Conservation (phyloP, 2,113 vertebrate genomes). For the Hypanus sabinus region DNA sequence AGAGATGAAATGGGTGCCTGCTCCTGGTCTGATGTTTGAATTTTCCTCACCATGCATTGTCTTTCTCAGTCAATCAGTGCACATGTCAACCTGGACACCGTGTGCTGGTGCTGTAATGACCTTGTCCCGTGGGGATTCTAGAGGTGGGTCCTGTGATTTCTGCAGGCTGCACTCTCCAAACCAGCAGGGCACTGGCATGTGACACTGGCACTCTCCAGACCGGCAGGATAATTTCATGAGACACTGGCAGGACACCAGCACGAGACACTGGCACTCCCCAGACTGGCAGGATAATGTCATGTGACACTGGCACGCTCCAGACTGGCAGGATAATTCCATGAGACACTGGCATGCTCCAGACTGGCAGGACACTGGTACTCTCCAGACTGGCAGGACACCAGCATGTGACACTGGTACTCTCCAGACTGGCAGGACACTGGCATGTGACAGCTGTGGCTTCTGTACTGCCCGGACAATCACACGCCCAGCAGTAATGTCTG, state of each 20-base stretch:
- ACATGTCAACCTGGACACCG: conserved; percentile 47
- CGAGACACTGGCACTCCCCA: too few relatives aligned
- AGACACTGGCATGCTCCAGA: too few relatives aligned
- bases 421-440: conserved; percentile 60
- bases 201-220: too few relatives aligned
- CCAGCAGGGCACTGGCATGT: too few relatives aligned
- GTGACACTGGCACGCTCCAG: too few relatives aligned
- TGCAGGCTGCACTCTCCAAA: conserved; percentile 55
- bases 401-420: too few relatives aligned
- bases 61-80: conserved; percentile 56
- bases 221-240: too few relatives aligned
- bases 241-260: too few relatives aligned
- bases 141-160: conserved; percentile 47
- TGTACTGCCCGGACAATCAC: conserved; percentile 62
- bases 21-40: conserved; percentile 35
- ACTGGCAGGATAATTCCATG: too few relatives aligned
- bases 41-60: conserved; percentile 59
- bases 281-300: too few relatives aligned
- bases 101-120: conserved; percentile 45
- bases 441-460: conserved; percentile 51
- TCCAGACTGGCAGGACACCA: too few relatives aligned
- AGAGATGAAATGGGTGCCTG: conserved; percentile 44
- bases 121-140: conserved; percentile 46
- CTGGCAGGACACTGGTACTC: too few relatives aligned
- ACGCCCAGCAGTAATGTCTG: conserved; percentile 71